A percentile compares a stretch with the other conserved stretches of the same genome.
Conservation (phyloP, 2,888 invertebrate species). For the Mamestra brassicae region DNA sequence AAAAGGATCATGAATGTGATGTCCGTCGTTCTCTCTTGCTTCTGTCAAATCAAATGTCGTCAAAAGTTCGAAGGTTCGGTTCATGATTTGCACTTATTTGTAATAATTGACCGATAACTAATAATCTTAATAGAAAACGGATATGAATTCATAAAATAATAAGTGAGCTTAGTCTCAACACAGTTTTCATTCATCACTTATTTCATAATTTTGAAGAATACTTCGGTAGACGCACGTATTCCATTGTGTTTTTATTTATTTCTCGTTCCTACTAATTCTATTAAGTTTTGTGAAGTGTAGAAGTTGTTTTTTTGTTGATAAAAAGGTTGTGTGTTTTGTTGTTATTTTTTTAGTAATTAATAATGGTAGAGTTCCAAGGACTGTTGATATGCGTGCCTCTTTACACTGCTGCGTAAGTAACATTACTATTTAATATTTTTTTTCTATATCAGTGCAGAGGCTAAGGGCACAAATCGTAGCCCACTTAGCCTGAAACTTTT, state of each 20-base stretch:
- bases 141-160: conserved; percentile 18
- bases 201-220: conserved; percentile 32
- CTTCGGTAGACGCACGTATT: conserved; percentile 42
- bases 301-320: conserved; percentile 51
- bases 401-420: conserved; percentile 79
- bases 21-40: neutral
- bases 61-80: conserved; percentile 76
- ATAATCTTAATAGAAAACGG: conserved; percentile 43
- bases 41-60: conserved; percentile 62
- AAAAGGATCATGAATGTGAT: neutral
- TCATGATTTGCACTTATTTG: conserved; percentile 61
- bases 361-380: conserved; percentile 75
- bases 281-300: conserved; percentile 36
- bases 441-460: neutral
- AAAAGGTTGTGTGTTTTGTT: conserved; percentile 43
- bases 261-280: conserved; percentile 34
- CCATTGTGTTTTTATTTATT: conserved; percentile 42
- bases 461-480: neutral
- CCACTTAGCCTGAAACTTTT: neutral
- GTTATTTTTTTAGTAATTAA: conserved; percentile 47
- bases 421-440: conserved; percentile 10
- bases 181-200: conserved; percentile 51
- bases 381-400: conserved; percentile 77
- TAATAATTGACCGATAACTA: conserved; percentile 43
- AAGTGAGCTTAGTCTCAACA: conserved; percentile 48